Evolutionary conservation across 2,888 invertebrate genomes (phyloP).

Genomic region (Oeneis ivallda): DNA sequence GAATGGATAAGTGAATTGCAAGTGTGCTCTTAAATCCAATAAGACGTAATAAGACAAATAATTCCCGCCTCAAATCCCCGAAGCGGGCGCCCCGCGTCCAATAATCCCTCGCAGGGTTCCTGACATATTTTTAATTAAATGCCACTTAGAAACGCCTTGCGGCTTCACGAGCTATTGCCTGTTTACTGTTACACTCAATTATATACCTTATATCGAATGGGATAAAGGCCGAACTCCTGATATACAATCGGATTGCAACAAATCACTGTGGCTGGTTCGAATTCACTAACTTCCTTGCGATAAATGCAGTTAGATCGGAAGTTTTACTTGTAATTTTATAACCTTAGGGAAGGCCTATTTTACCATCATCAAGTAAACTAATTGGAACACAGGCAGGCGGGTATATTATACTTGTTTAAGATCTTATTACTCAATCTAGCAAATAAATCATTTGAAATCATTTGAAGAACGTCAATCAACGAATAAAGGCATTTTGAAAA

Average conservation of each 20-base stretch:
- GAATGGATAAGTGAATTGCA: conserved; percentile 6
- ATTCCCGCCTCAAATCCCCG: conserved; percentile 9
- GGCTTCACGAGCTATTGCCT: conserved; percentile 36
- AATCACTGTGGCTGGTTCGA: background rate
- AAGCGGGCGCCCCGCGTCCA: conserved; percentile 7
- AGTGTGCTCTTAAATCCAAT: conserved; percentile 20
- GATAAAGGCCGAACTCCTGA: conserved; percentile 5
- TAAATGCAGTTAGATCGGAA: conserved; percentile 18
- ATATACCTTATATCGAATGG: background rate
- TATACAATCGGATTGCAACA: conserved; percentile 1
- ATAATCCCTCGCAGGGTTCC: conserved; percentile 34
- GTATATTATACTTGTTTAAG: too few species aligned
- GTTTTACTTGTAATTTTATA: conserved; percentile 3
- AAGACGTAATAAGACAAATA: conserved; percentile 29
- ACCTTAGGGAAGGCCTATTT: background rate
- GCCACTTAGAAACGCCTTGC: conserved; percentile 55
- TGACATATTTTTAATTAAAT: conserved; percentile 77
- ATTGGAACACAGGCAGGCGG: too few species aligned
- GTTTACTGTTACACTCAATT: conserved; percentile 7
- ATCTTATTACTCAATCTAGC: too few species aligned
- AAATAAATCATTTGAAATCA: too few species aligned
- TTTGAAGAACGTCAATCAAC: too few species aligned
- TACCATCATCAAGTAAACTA: too few species aligned
- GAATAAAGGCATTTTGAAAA: too few species aligned
- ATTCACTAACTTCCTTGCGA: conserved; percentile 12